Conservation (phyloP, 2,888 invertebrate species). For the Molorchus minor region DNA sequence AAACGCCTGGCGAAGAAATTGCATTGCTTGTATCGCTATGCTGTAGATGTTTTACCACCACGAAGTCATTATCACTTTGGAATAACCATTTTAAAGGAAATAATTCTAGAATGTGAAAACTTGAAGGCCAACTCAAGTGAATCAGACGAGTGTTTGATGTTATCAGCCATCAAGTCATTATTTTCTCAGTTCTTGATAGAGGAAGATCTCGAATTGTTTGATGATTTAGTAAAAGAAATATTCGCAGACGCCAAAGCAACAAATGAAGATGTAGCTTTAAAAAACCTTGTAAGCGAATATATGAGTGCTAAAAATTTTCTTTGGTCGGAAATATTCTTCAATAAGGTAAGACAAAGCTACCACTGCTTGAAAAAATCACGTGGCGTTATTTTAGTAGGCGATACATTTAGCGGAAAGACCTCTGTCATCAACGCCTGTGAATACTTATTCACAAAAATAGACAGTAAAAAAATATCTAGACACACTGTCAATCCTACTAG, state of each 20-base stretch:
- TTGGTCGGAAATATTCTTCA: slow-evolving; percentile 73
- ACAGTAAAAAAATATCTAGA: slow-evolving; percentile 21
- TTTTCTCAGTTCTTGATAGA: slow-evolving; percentile 87
- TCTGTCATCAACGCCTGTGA: slow-evolving; percentile 76
- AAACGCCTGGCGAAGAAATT: slow-evolving; percentile 78
- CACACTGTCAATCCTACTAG: slow-evolving; percentile 82
- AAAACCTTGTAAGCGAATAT: too few species aligned
- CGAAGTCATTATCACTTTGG: slow-evolving; percentile 85
- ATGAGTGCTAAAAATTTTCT: too few species aligned
- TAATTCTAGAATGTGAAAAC: slow-evolving; percentile 81
- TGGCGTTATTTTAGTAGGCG: slow-evolving; percentile 87
- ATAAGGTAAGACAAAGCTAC: slow-evolving; percentile 84
- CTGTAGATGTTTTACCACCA: slow-evolving; percentile 70
- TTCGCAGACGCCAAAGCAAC: slow-evolving; percentile 78
- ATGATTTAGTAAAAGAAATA: slow-evolving; percentile 85
- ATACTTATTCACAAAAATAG: slow-evolving; percentile 65
- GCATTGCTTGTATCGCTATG: slow-evolving; percentile 72
- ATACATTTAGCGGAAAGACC: slow-evolving; percentile 81
- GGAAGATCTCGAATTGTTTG: slow-evolving; percentile 81
- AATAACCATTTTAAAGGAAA: slow-evolving; percentile 82
- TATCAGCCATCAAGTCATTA: slow-evolving; percentile 76
- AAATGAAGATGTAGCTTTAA: slow-evolving; percentile 36
- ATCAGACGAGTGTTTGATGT: slow-evolving; percentile 76
- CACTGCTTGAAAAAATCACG: slow-evolving; percentile 86
- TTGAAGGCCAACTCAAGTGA: slow-evolving; percentile 76